A percentile compares a stretch with the other conserved stretches of the same genome.
Conservation (phyloP, 2,888 invertebrate genomes). For the Eucriotettix oculatus region DNA sequence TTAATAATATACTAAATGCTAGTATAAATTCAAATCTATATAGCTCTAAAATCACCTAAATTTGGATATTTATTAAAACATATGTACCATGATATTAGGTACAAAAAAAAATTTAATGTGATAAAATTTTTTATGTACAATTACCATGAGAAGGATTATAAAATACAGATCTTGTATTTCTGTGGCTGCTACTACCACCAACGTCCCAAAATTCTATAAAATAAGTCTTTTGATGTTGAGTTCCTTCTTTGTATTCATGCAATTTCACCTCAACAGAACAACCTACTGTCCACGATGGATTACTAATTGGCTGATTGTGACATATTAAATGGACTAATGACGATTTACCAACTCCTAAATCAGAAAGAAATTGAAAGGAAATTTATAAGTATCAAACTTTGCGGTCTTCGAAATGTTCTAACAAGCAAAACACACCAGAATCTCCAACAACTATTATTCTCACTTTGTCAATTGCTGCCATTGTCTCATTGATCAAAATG, state of each 20-base stretch:
- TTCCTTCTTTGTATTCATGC: conserved; percentile 89
- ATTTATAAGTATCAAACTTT: neutral
- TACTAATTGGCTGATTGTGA: conserved; percentile 65
- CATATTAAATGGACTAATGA: conserved; percentile 84
- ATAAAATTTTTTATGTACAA: too few relatives aligned
- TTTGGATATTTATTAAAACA: neutral
- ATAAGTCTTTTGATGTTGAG: conserved; percentile 74
- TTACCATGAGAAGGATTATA: conserved; percentile 84
- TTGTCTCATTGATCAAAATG: conserved; percentile 20
- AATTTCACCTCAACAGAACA: conserved; percentile 91
- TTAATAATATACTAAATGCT: too few relatives aligned
- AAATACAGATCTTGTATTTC: conserved; percentile 85
- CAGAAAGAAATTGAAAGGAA: neutral
- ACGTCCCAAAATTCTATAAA: conserved; percentile 96
- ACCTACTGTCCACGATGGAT: conserved; percentile 91
- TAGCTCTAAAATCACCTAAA: neutral
- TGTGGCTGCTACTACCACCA: conserved; percentile 85
- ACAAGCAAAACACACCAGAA: conserved; percentile 45
- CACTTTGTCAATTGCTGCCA: conserved; percentile 77
- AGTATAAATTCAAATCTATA: too few relatives aligned
- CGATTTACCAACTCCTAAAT: conserved; percentile 88
- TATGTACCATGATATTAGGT: neutral
- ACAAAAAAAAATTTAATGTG: neutral
- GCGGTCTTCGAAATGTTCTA: neutral
- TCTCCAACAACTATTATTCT: conserved; percentile 85